phyloP scores from a whole-genome alignment of 2,797 vertebrate genomes.

The Synanceia verrucosa region DNA sequence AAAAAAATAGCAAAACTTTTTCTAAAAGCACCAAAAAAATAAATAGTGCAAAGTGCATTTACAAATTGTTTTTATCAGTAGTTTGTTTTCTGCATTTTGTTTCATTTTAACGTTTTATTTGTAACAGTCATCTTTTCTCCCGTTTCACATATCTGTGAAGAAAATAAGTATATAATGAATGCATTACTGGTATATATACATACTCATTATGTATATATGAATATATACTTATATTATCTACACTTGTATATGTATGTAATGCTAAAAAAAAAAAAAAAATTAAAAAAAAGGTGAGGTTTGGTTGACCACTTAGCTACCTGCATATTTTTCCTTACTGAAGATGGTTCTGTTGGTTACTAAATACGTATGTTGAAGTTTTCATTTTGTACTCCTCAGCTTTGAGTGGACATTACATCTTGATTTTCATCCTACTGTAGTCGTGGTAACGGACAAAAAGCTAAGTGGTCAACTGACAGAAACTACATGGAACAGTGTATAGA shows the following conservation, averaged over 20 bases:
- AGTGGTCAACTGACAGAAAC: conserved; percentile 83
- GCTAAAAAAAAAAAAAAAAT: conserved; percentile 75
- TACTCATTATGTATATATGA: conserved; percentile 84
- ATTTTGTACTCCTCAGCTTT: conserved; percentile 67
- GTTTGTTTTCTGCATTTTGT: conserved; percentile 76
- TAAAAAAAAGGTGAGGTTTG: conserved; percentile 70
- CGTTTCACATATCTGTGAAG: conserved; percentile 86
- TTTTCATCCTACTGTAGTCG: conserved; percentile 77
- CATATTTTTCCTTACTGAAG: conserved; percentile 70
- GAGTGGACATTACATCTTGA: conserved; percentile 69
- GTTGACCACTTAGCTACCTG: conserved; percentile 83
- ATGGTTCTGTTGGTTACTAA: conserved; percentile 68
- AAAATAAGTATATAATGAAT: conserved; percentile 83
- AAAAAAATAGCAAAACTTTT: conserved; percentile 70
- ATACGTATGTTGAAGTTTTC: conserved; percentile 70
- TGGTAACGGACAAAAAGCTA: conserved; percentile 78
- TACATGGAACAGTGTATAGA: conserved; percentile 87
- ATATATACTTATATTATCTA: conserved; percentile 86
- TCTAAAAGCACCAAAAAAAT: conserved; percentile 53
- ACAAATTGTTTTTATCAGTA: conserved; percentile 79
- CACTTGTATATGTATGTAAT: conserved; percentile 90
- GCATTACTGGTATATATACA: conserved; percentile 84
- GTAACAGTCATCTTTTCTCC: conserved; percentile 80
- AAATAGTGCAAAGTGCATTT: conserved; percentile 77
- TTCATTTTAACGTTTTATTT: conserved; percentile 82